phyloP scores from a whole-genome alignment of 2,113 vertebrate species.

The Astur gentilis region DNA sequence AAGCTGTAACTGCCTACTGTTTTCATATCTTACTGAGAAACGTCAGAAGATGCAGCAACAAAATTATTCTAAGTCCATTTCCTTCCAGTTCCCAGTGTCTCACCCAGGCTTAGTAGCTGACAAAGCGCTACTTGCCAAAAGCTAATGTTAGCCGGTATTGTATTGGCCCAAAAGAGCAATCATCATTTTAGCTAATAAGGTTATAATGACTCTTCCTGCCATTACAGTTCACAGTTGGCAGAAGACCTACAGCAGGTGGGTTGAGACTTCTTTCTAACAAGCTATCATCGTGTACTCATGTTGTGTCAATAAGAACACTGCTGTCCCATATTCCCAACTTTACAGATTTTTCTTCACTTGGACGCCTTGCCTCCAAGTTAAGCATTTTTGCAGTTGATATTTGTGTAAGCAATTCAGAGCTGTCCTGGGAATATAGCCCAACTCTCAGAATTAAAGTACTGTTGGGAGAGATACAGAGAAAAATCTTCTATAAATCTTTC shows the following conservation, averaged over 20 bases:
- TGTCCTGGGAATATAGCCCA: neutral
- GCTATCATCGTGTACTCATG: neutral
- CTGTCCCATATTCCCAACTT: neutral
- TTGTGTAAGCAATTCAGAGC: neutral
- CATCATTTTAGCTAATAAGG: slow-evolving; percentile 27
- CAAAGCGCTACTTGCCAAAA: slow-evolving; percentile 16
- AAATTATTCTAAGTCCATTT: neutral
- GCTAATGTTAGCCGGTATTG: neutral
- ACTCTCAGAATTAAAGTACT: neutral
- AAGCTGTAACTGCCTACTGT: neutral
- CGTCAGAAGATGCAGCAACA: neutral
- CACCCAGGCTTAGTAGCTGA: neutral
- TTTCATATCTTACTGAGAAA: neutral
- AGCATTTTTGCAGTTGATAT: neutral
- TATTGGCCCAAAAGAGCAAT: neutral
- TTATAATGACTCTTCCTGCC: slow-evolving; percentile 47
- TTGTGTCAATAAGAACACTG: slow-evolving; percentile 26
- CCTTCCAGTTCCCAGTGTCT: neutral
- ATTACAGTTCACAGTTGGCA: slow-evolving; percentile 27
- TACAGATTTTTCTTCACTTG: neutral
- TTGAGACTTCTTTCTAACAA: slow-evolving; percentile 21
- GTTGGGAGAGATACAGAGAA: neutral
- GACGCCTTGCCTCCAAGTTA: neutral
- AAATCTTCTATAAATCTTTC: neutral
- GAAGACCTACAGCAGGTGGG: neutral